A percentile compares a stretch with the other conserved stretches of the same genome.
Conservation (phyloP, 2,888 invertebrate genomes). For the Xestoiulus laeticollis region DNA sequence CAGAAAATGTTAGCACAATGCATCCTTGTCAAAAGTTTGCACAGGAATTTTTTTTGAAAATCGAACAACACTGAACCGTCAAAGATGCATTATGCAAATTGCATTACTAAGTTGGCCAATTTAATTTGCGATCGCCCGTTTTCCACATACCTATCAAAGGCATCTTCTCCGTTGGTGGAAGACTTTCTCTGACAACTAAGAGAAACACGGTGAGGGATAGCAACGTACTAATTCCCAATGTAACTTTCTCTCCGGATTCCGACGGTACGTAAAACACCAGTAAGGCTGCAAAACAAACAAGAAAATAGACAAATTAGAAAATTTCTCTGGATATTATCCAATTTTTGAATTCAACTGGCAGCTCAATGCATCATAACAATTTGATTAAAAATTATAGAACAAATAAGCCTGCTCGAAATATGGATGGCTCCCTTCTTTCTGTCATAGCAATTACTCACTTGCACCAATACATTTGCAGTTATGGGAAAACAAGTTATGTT, state of each 20-base stretch:
- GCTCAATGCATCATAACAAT: not conserved
- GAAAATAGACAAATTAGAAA: not conserved
- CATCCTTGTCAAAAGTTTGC: not conserved
- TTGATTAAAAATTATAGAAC: not conserved
- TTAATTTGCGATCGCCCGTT: not conserved
- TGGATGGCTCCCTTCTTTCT: not conserved
- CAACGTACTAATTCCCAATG: slow-evolving; percentile 85
- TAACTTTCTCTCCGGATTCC: slow-evolving; percentile 87
- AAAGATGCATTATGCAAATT: not conserved
- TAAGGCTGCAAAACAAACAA: slow-evolving; percentile 71
- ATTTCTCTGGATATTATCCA: not conserved
- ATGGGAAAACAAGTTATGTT: not conserved
- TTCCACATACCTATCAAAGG: slow-evolving; percentile 79
- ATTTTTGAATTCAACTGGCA: not conserved
- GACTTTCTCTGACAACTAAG: slow-evolving; percentile 85
- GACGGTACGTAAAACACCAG: slow-evolving; percentile 88
- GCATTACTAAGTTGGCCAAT: slow-evolving; percentile 49
- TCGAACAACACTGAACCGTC: not conserved
- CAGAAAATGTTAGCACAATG: not conserved
- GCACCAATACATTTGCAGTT: not conserved
- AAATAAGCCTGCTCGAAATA: not conserved
- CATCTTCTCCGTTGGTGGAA: slow-evolving; percentile 87
- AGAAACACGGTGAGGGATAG: slow-evolving; percentile 88
- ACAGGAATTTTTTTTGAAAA: too few species aligned
- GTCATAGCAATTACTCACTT: not conserved